phyloP scores from a whole-genome alignment of 2,888 invertebrate species.

The Allacma fusca region DNA sequence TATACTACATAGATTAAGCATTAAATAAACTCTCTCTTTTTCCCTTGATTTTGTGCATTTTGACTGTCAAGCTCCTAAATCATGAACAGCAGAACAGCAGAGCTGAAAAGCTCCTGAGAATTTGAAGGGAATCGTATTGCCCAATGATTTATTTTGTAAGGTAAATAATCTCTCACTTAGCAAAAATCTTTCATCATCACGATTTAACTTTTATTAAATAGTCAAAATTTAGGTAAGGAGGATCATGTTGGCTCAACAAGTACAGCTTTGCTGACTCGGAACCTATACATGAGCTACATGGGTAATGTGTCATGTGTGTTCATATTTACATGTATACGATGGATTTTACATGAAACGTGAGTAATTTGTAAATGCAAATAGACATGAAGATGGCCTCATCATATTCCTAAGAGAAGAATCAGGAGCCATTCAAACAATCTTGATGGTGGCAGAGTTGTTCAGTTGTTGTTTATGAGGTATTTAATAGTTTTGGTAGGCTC shows the following conservation, averaged over 20 bases:
- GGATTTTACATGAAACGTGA: constrained; percentile 15
- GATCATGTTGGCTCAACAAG: not conserved
- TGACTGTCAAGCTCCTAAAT: constrained; percentile 12
- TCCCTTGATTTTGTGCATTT: constrained; percentile 8
- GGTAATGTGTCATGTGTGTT: not conserved
- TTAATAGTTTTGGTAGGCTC: no score
- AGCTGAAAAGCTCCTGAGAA: not conserved
- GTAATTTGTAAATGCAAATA: constrained; percentile 15
- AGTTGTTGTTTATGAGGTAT: no score
- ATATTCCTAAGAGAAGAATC: not conserved
- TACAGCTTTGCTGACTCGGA: no score
- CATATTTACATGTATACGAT: not conserved
- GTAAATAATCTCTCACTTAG: constrained; percentile 4
- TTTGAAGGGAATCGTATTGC: constrained; percentile 23
- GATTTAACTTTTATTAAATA: constrained; percentile 13
- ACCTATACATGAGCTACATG: no score
- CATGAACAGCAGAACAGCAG: no score
- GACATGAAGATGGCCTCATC: not conserved
- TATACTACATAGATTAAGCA: no score
- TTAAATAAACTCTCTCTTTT: constrained; percentile 39
- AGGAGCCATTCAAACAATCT: not conserved
- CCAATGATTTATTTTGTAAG: constrained; percentile 34
- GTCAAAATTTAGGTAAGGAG: constrained; percentile 10
- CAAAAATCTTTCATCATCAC: constrained; percentile 13
- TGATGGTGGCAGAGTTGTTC: no score